Conservation (phyloP, 2,797 vertebrate species). For the Galagoides demidoff region DNA sequence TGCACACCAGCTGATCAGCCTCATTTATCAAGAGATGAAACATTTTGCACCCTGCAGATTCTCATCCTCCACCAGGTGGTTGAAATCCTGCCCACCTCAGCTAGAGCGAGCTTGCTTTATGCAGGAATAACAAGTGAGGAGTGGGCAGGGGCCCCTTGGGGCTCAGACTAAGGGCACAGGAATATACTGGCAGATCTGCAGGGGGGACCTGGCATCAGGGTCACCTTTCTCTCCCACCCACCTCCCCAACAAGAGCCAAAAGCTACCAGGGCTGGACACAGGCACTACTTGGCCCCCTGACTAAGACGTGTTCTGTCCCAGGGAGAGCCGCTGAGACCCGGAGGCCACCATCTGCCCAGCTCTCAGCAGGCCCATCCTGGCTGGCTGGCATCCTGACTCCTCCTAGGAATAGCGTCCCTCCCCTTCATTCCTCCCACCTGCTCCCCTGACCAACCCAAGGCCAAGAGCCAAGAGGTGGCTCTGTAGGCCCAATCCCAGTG, state of each 20-base stretch:
- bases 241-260: background rate
- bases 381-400: constrained; percentile 67
- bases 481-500: constrained; percentile 4
- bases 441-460: constrained; percentile 56
- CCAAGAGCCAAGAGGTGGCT: constrained; percentile 66
- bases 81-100: too few relatives aligned
- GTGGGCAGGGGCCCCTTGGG: background rate
- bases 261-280: background rate
- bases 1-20: accelerated
- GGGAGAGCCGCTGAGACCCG: constrained; percentile 35
- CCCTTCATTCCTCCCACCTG: constrained; percentile 75
- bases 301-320: background rate
- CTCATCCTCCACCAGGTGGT: background rate
- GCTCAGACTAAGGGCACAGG: background rate
- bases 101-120: background rate
- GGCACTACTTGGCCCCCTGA: constrained; percentile 24
- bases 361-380: constrained; percentile 72
- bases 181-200: background rate
- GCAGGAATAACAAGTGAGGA: background rate
- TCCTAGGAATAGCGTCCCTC: constrained; percentile 59
- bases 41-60: accelerated
- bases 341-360: constrained; percentile 76
- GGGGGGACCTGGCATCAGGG: background rate
- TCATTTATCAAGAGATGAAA: background rate
- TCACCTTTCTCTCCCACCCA: background rate